phyloP scores from a whole-genome alignment of 1,140 invertebrate genomes.

The Musca vetustissima region DNA sequence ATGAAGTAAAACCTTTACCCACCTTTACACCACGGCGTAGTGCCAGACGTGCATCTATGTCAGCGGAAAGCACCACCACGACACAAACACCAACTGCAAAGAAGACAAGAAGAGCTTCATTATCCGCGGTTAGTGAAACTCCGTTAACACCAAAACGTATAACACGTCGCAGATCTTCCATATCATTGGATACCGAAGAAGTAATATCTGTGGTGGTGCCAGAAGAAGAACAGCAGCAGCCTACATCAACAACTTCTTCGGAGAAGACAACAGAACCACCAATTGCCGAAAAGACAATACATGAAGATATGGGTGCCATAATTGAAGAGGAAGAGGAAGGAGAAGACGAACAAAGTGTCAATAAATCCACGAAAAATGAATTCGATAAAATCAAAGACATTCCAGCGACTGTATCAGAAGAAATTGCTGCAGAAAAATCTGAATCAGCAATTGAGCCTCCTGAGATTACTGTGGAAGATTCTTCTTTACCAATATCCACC shows the following conservation, averaged over 20 bases:
- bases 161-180: slow-evolving; percentile 10
- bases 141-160: slow-evolving; percentile 20
- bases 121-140: slow-evolving; percentile 13
- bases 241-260: neutral
- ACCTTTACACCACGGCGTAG: slow-evolving; percentile 37
- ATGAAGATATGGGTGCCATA: slow-evolving; percentile 22
- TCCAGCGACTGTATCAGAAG: neutral
- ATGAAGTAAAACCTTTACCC: too few relatives aligned
- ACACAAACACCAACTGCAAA: slow-evolving; percentile 7
- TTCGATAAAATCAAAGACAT: neutral
- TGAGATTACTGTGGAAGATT: too few relatives aligned
- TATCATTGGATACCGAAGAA: slow-evolving; percentile 19
- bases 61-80: slow-evolving; percentile 19
- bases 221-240: too few relatives aligned
- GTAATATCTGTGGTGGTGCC: neutral
- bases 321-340: slow-evolving; percentile 12
- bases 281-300: neutral
- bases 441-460: too few relatives aligned
- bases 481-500: too few relatives aligned
- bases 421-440: neutral
- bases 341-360: neutral
- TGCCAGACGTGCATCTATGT: slow-evolving; percentile 34
- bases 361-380: neutral
- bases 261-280: neutral
- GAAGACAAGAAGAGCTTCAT: slow-evolving; percentile 9